Evolutionary conservation across 2,888 invertebrate species (phyloP), one percentile per base, ranked within the genome.

Genomic region (Drosophila merina): DNA sequence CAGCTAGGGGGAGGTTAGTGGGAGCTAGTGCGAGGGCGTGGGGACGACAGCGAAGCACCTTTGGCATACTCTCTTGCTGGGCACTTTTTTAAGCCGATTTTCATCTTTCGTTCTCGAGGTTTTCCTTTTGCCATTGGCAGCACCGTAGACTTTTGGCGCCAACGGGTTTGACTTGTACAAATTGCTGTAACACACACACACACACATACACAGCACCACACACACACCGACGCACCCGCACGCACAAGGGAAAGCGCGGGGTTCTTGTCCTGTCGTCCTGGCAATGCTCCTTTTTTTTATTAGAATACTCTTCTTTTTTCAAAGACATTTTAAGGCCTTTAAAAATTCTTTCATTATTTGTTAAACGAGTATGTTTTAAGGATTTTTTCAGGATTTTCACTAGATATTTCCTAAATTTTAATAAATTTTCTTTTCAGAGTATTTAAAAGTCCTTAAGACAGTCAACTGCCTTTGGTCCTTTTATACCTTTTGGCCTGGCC

Each of bases 91-190:
- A 74, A 82, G 82, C 86, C 76, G 70, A 81, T 82, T 86, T 84
- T 80, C 79, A 74, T 74, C 85, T 85, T 73, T 74, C 47, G 75
- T 54, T 73, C 72, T 79, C 68, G 59, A 55, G 38, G 54, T 84
- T 81, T 76, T 75, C 70, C 71, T 76, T 66, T 57, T 58, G 44
- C 72, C 60, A 54, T 68, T 76, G 82, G 76, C 75, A 84, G 72
- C 73, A 73, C 79, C 79, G 76, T 89, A 90, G 90, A 90, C 82
- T 83, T 79, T 89, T 85, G 90, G 90, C 90, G 90, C 90, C 90
- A 90, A 83, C 77, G 74, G 79, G 75, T 83, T 89, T 90, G 90
- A 90, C 88, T 90, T 88, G 86, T 88, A 90, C 84, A 90, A 90
- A 90, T 89, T 85, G 87, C 83, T 85, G 78, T 86, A n/a, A 66